These are phyloP conservation scores for Heliconius eleuchia DNA, from an alignment of 1,140 invertebrate genomes.

Conservation along the genomic window DNA sequence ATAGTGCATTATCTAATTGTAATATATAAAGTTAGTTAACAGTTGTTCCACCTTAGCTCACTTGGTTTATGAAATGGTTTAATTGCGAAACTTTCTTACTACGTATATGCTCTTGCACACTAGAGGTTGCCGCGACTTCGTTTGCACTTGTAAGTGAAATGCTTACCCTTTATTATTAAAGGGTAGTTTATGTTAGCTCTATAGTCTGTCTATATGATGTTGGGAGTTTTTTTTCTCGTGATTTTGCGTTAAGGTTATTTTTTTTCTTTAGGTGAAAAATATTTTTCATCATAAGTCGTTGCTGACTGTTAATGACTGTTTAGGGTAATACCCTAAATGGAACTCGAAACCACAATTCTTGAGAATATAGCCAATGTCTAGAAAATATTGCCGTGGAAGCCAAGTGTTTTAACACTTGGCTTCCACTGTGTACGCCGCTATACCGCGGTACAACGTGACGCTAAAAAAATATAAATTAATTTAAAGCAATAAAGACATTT, in stretches of 20 bases:
- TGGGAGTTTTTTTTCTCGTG: not conserved
- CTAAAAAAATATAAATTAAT: too few relatives aligned
- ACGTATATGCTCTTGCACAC: slow-evolving; percentile 2
- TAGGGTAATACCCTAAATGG: too few relatives aligned
- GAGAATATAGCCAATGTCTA: too few relatives aligned
- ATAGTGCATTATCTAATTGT: slow-evolving; percentile 5
- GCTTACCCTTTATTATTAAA: not conserved
- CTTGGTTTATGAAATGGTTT: slow-evolving; percentile 6
- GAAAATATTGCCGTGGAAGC: too few relatives aligned
- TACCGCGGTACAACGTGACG: too few relatives aligned
- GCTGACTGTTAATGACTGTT: too few relatives aligned
- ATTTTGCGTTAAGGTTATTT: not conserved
- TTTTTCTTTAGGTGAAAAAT: too few relatives aligned
- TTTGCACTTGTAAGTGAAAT: slow-evolving; percentile 8
- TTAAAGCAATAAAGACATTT: too few relatives aligned
- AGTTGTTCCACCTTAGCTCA: slow-evolving; percentile 2
- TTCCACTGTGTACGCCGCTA: too few relatives aligned
- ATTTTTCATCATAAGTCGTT: too few relatives aligned
- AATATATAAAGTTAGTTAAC: slow-evolving; percentile 14
- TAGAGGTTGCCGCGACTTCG: slow-evolving; percentile 1
- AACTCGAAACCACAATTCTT: too few relatives aligned
- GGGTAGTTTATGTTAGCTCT: not conserved
- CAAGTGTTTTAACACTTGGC: too few relatives aligned
- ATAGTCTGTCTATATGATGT: not conserved
- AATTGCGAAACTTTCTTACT: slow-evolving; percentile 12